phyloP scores from a whole-genome alignment of 1,140 invertebrate species.

The Drosophila ambigua region DNA sequence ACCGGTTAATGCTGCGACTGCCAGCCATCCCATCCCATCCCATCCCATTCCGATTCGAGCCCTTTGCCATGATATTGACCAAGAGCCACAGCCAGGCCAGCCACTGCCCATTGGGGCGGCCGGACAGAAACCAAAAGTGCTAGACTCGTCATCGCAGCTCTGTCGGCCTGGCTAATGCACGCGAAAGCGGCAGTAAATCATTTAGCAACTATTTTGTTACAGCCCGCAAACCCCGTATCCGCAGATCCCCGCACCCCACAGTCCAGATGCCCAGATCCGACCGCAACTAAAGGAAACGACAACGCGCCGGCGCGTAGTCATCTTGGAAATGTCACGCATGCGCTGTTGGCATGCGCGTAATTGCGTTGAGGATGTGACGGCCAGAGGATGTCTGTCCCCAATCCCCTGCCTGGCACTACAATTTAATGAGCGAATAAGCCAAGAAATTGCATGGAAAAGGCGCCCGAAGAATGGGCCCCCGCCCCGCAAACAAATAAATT shows the following conservation, averaged over 20 bases:
- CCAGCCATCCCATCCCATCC: not conserved
- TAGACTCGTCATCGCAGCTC: constrained; percentile 4
- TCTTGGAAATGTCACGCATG: constrained; percentile 78
- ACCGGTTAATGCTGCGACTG: constrained; percentile 48
- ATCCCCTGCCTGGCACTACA: constrained; percentile 7
- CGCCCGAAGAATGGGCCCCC: too few species aligned
- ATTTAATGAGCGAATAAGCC: constrained; percentile 20
- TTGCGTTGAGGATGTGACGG: constrained; percentile 43
- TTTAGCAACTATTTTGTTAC: constrained; percentile 64
- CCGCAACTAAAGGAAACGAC: constrained; percentile 25
- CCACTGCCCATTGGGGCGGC: not conserved
- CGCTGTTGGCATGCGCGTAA: constrained; percentile 64
- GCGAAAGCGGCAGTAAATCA: constrained; percentile 64
- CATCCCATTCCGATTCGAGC: not conserved
- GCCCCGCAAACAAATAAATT: not conserved
- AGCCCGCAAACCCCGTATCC: not conserved
- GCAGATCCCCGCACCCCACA: not conserved
- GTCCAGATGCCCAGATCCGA: constrained; percentile 10
- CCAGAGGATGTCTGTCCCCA: constrained; percentile 17
- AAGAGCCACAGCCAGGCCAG: constrained; percentile 14
- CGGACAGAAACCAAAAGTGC: constrained; percentile 45
- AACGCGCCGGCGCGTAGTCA: constrained; percentile 43
- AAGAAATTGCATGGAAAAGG: constrained; percentile 7
- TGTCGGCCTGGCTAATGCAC: too few species aligned
- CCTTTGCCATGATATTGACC: constrained; percentile 46